Evolutionary conservation across 1,140 invertebrate species (phyloP), one percentile per base, ranked within the genome.

Genomic region (Paramacrobiotus metropolitanus): DNA sequence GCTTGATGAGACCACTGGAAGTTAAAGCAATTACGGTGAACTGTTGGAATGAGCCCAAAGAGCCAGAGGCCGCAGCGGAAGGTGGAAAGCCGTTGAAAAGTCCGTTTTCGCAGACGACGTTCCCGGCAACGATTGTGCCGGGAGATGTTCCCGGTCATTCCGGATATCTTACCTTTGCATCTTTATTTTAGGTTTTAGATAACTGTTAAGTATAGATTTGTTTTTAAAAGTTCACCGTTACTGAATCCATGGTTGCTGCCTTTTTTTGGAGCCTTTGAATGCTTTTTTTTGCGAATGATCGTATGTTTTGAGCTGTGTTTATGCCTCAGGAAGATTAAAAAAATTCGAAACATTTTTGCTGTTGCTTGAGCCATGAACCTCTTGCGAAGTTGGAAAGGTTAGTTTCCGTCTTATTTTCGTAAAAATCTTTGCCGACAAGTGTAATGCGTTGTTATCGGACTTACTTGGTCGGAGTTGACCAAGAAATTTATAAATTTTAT

Each of bases 141-240:
- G 65, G 75, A 62, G 78, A 78, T 63, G 79, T 82, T 69, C 82
- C 87, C 15, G 90, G 90, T 0, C 91, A 96, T 74, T 94, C 90
- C 29, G 91, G 91, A 4, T 96, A 86, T 75, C 77, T 95, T 31
- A 94, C 90, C 28, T 86, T 92, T 72, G 89, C 88, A 2, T 85
- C 86, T 1, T 72, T 87, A 61, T 83, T 84, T 29, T 40, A n/a
- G n/a, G 34, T n/a, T n/a, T n/a, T n/a, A n/a, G n/a, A n/a, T n/a
- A n/a, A n/a, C n/a, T n/a, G n/a, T n/a, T n/a, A n/a, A n/a, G n/a
- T n/a, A n/a, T n/a, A n/a, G n/a, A n/a, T n/a, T n/a, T n/a, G n/a
- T n/a, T n/a, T n/a, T n/a, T n/a, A n/a, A n/a, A n/a, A n/a, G n/a
- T n/a, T n/a, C n/a, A n/a, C n/a, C n/a, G n/a, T n/a, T n/a, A n/a